Percentiles rank a stretch among this genome's conserved stretches.
Conservation (phyloP, 1,140 invertebrate species). For the Thaumatotibia leucotreta region DNA sequence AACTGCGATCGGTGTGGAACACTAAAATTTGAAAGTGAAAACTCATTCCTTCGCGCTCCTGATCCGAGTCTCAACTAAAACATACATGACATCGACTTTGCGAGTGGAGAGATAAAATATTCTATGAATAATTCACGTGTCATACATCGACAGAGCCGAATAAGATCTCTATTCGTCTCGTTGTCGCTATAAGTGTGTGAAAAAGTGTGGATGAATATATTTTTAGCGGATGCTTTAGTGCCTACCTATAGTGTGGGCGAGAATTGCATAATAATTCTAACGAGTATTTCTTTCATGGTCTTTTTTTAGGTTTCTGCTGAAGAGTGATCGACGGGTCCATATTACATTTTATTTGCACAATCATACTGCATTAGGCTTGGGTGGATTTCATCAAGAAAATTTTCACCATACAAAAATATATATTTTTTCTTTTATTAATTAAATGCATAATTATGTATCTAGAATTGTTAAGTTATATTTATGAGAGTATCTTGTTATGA, state of each 20-base stretch:
- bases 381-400: too few relatives aligned
- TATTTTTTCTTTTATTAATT: too few relatives aligned
- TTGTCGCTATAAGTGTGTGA: slow-evolving; percentile 16
- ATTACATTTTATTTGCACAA: too few relatives aligned
- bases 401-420: too few relatives aligned
- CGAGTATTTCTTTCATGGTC: background rate
- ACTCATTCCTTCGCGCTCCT: background rate
- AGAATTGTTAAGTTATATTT: too few relatives aligned
- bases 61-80: slow-evolving; percentile 25
- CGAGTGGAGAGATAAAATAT: slow-evolving; percentile 43
- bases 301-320: background rate
- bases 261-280: background rate
- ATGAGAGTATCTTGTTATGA: too few relatives aligned
- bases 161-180: slow-evolving; percentile 22
- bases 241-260: background rate
- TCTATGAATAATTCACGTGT: slow-evolving; percentile 54
- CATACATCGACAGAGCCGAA: slow-evolving; percentile 32
- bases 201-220: slow-evolving; percentile 20
- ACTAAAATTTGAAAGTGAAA: slow-evolving; percentile 16
- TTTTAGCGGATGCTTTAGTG: slow-evolving; percentile 2
- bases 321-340: too few relatives aligned
- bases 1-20: background rate
- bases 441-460: too few relatives aligned
- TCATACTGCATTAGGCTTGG: too few relatives aligned
- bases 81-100: slow-evolving; percentile 39